phyloP scores from a whole-genome alignment of 2,797 vertebrate species.

The Yasuhikotakia modesta region DNA sequence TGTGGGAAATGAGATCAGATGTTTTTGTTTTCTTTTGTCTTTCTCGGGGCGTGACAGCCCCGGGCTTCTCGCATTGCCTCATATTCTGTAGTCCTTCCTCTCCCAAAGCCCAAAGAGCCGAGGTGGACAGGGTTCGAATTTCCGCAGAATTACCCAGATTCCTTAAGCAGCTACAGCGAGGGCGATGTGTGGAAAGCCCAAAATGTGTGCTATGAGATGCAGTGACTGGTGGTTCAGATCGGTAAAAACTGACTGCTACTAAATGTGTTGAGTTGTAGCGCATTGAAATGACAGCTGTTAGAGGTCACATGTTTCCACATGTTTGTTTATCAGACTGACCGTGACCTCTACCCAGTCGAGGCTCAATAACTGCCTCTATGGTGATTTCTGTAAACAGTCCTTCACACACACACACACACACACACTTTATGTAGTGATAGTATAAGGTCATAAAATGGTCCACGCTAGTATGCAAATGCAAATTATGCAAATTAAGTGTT shows the following conservation, averaged over 20 bases:
- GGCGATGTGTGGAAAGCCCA: background rate
- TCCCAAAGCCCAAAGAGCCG: background rate
- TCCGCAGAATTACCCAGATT: constrained; percentile 7
- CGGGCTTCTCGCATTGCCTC: background rate
- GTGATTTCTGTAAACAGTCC: constrained; percentile 21
- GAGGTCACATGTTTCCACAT: constrained; percentile 28
- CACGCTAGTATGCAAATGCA: background rate
- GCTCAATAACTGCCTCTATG: constrained; percentile 8
- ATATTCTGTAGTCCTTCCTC: constrained; percentile 18
- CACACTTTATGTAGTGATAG: background rate
- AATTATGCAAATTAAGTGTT: background rate
- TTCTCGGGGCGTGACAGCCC: constrained; percentile 13
- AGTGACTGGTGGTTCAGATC: constrained; percentile 13
- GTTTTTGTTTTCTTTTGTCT: constrained; percentile 43
- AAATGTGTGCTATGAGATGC: background rate
- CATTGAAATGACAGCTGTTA: constrained; percentile 36
- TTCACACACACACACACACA: background rate
- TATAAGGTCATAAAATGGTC: background rate
- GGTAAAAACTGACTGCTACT: background rate
- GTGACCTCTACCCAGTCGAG: constrained; percentile 1
- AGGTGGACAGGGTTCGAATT: constrained; percentile 12
- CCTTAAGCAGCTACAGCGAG: background rate
- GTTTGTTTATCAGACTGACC: constrained; percentile 1
- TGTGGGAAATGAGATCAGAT: constrained; percentile 71
- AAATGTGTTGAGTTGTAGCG: constrained; percentile 11